These are phyloP conservation scores for Ochotona curzoniae DNA, from an alignment of 2,113 vertebrate species.

Conservation along the genomic window DNA sequence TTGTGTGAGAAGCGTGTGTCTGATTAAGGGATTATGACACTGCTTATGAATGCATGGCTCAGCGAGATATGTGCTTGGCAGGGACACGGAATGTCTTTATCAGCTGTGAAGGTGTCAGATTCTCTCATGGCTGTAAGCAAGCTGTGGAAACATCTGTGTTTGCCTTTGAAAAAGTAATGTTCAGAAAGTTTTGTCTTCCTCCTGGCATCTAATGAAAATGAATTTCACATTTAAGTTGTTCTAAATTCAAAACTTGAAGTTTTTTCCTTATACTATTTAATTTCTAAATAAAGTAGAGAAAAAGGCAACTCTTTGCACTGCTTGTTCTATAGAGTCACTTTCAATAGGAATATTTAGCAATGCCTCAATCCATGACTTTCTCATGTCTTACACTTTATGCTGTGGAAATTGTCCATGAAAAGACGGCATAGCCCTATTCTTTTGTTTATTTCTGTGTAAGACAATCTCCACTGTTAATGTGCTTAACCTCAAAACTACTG, in stretches of 20 bases:
- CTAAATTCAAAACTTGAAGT: not conserved
- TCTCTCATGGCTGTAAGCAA: not conserved
- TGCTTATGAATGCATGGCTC: not conserved
- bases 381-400: not conserved
- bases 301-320: not conserved
- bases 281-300: not conserved
- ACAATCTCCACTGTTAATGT: not conserved
- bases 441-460: conserved; percentile 15
- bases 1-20: too few relatives aligned
- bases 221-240: not conserved
- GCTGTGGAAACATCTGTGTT: not conserved
- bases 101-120: accelerated
- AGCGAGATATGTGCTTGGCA: not conserved
- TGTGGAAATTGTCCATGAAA: not conserved
- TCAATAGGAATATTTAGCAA: not conserved
- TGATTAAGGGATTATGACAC: too few relatives aligned
- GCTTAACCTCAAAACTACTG: conserved; percentile 35
- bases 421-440: not conserved
- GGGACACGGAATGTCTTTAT: not conserved
- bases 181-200: too few relatives aligned
- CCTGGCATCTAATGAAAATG: not conserved
- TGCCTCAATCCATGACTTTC: not conserved
- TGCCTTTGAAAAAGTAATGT: not conserved
- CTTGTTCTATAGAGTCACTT: conserved; percentile 14
- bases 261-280: not conserved